Evolutionary conservation across 2,888 invertebrate genomes (phyloP), one percentile per base, ranked within the genome.

Genomic region (Tolmerus cingulatus): DNA sequence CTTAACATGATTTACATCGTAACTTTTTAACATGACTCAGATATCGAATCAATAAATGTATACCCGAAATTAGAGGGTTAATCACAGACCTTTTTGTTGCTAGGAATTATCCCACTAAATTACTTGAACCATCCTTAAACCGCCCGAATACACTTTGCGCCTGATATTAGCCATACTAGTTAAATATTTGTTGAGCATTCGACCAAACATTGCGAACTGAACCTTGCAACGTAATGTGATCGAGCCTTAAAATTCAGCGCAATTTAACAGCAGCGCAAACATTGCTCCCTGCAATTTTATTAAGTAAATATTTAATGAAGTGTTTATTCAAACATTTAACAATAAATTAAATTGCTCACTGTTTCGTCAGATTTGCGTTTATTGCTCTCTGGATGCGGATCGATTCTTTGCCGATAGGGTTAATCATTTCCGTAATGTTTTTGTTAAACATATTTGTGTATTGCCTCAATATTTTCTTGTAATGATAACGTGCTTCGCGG

Each of bases 251-350:
- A 66, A 66, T 66, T 66, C 27, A 66, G 23, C 27, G 23, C 66
- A 66, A 66, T 66, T 66, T 66, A 66, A 66, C 66, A 66, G 66
- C 66, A 66, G 7, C 66, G 66, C 19, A 66, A 66, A 66, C 27
- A 66, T 66, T 30, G 16, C 76, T 37, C 76, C 27, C 34, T 34
- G 19, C 79, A 51, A 79, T 51, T 79, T 79, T 51, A 79, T 79
- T 55, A 79, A 79, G 8, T 79, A 79, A 79, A 79, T 79, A 79
- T 79, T 79, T 79, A 79, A 79, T 51, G 46, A 79, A 27, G 30
- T 79, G 51, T 46, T 51, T 27, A 79, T 12, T 40, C 79, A 30
- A 79, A 79, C 30, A 51, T 79, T 79, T 79, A 79, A 46, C 79
- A 79, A 79, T 51, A 79, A 79, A 79, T 79, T 46, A 51, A 79